Evolutionary conservation across 2,888 invertebrate genomes (phyloP).

Genomic region (Sesia bembeciformis): DNA sequence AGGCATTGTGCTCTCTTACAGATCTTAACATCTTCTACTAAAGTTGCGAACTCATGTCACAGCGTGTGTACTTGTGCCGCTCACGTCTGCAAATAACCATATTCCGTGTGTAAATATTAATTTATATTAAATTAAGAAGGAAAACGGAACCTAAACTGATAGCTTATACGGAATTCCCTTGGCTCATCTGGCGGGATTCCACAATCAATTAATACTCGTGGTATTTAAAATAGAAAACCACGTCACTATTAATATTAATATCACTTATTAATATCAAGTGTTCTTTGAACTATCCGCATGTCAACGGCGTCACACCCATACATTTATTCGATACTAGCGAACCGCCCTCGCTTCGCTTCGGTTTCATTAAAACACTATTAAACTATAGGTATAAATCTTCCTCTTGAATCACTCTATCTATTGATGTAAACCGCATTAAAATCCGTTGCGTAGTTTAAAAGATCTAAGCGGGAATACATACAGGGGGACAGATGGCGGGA

Average conservation of each 20-base stretch:
- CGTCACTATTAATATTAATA: too few relatives aligned
- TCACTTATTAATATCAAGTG: too few relatives aligned
- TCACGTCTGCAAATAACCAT: background rate
- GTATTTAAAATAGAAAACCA: too few relatives aligned
- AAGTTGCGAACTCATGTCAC: background rate
- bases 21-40: background rate
- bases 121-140: background rate
- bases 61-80: background rate
- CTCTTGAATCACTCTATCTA: too few relatives aligned
- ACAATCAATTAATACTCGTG: background rate
- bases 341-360: too few relatives aligned
- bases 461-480: background rate
- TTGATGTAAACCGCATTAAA: too few relatives aligned
- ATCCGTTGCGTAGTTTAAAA: too few relatives aligned
- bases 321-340: too few relatives aligned
- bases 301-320: too few relatives aligned
- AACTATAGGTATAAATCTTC: too few relatives aligned
- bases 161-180: background rate
- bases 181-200: background rate
- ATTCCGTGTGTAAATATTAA: background rate
- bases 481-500: background rate
- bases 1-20: conserved; percentile 2
- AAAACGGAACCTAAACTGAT: background rate
- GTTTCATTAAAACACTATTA: too few relatives aligned
- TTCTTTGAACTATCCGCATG: too few relatives aligned